phyloP scores from a whole-genome alignment of 2,797 vertebrate genomes.

The Myotis pilosus region DNA sequence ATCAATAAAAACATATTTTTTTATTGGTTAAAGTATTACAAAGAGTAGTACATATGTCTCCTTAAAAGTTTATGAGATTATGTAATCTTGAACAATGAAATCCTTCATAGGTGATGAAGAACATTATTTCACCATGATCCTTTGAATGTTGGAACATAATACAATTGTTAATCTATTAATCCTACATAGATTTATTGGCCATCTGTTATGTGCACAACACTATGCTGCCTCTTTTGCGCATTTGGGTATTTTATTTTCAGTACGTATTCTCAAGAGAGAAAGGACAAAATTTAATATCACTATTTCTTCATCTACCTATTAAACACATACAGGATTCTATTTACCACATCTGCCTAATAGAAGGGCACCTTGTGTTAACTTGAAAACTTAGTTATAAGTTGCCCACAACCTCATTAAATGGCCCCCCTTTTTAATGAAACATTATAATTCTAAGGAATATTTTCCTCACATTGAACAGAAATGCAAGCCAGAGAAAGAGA shows the following conservation, averaged over 20 bases:
- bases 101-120: neutral
- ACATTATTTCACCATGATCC: neutral
- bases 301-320: neutral
- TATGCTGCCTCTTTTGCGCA: neutral
- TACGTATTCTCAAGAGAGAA: neutral
- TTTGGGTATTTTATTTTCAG: neutral
- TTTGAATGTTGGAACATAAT: neutral
- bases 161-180: slow-evolving; percentile 5
- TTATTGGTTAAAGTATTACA: no score
- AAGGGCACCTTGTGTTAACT: neutral
- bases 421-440: neutral
- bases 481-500: neutral
- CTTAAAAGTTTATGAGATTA: neutral
- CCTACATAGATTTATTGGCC: neutral
- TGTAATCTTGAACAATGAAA: neutral
- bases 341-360: neutral
- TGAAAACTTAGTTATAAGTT: neutral
- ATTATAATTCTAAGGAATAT: neutral
- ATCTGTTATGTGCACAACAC: neutral
- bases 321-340: neutral
- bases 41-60: no score
- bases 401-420: neutral
- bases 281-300: neutral
- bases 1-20: neutral
- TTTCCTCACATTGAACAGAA: neutral